Evolutionary conservation across 2,888 invertebrate genomes (phyloP), one percentile per base, ranked within the genome.

Genomic region (Nudaria mundana): DNA sequence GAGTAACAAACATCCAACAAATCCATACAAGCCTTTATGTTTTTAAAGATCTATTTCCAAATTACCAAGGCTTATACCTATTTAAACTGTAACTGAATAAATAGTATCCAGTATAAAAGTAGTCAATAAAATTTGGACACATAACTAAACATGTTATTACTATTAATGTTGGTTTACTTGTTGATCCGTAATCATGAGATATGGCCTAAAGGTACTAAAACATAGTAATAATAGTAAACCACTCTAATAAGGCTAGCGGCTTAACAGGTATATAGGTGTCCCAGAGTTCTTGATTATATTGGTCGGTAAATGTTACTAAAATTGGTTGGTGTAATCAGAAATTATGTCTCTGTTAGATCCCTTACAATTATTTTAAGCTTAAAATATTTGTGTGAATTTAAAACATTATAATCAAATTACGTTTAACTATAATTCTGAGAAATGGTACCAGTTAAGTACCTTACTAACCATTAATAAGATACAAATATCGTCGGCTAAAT

Each of bases 331-430:
- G 65, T 61, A 58, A 51, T 70, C 66, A 62, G 69, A 73, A 77
- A 76, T 75, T 76, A 81, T 78, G 76, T 75, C 77, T 81, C 73
- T 76, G 80, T 82, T 75, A 75, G 60, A 71, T 58, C 63, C 60
- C 76, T 82, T 76, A 80, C 52, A 56, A 63, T 71, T 67, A 75
- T 76, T 68, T 71, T 61, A 68, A 63, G 61, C 60, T 70, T 69
- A 63, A 62, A 50, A 45, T 37, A 40, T 44, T 41, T 57, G 46
- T 52, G 58, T 52, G 55, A 63, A 62, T 59, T 33, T 30, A 41
- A 18, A 37, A 39, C 49, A 61, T 66, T 61, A 56, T 56, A 41
- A 40, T 49, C 36, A 44, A 36, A 59, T 59, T 48, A 59, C 18
- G 48, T 39, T 36, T 40, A 16, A 13, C 4, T 30, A 6, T 15